Conservation (phyloP, 2,113 vertebrate species). For the Dendrocopos noguchii region DNA sequence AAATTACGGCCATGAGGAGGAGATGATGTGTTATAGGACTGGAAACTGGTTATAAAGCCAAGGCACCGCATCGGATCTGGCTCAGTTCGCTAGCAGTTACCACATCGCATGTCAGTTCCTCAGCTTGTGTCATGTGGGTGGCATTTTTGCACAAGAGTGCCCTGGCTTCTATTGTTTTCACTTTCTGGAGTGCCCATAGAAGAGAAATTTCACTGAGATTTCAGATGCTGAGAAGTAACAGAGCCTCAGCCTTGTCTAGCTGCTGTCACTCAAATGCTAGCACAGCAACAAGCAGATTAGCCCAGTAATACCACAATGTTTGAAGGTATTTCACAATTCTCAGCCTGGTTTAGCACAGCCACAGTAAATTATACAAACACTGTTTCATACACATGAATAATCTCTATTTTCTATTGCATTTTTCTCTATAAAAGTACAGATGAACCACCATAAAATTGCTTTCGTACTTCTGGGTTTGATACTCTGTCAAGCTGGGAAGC, state of each 20-base stretch:
- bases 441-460: neutral
- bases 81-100: neutral
- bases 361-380: neutral
- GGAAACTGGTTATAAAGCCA: constrained; percentile 10
- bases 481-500: neutral
- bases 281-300: neutral
- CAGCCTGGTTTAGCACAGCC: neutral
- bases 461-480: neutral
- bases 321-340: neutral
- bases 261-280: neutral
- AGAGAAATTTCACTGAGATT: neutral
- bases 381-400: neutral
- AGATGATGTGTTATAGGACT: neutral
- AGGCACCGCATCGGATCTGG: neutral
- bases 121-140: constrained; percentile 23
- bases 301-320: neutral
- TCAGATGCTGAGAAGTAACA: neutral
- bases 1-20: constrained; percentile 15
- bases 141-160: constrained; percentile 21
- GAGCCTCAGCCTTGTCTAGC: neutral
- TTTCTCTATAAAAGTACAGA: neutral
- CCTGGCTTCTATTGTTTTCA: neutral
- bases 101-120: neutral
- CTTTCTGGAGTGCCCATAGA: neutral
- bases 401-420: neutral